Percentiles rank a stretch among this genome's conserved stretches.
These are phyloP conservation scores for Benitochromis conjunctus DNA, from an alignment of 2,113 vertebrate species.

Conservation along the genomic window DNA sequence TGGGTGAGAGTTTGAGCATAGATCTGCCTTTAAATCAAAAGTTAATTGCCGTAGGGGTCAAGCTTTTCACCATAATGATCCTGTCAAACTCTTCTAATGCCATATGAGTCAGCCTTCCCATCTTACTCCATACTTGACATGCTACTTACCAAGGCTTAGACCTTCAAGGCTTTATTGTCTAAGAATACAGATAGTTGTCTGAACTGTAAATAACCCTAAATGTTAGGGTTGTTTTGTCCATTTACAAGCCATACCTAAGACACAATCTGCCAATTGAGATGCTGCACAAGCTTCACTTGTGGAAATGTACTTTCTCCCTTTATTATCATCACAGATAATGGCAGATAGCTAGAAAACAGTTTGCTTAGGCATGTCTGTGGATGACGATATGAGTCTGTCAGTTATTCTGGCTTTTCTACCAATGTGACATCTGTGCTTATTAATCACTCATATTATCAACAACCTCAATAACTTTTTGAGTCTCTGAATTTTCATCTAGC, in stretches of 20 bases:
- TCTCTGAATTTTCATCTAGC: neutral
- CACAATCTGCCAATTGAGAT: rapidly evolving
- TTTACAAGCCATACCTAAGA: rapidly evolving
- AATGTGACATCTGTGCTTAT: neutral
- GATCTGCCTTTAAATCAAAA: neutral
- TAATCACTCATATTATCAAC: neutral
- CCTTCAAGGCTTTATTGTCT: neutral
- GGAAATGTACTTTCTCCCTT: neutral
- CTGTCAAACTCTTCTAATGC: neutral
- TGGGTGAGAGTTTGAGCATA: neutral
- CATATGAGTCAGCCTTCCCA: neutral
- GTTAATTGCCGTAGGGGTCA: neutral
- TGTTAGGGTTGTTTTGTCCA: neutral
- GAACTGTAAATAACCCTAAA: neutral
- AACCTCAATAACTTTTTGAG: neutral
- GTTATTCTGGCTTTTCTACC: neutral
- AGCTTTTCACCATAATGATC: neutral
- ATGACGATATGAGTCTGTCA: neutral
- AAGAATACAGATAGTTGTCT: neutral
- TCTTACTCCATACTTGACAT: neutral
- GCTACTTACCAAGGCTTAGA: neutral
- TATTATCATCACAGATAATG: neutral
- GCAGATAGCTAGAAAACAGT: neutral
- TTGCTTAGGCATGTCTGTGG: rapidly evolving
- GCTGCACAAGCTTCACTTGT: neutral